Evolutionary conservation across 2,113 vertebrate genomes (phyloP), one percentile per base, ranked within the genome.

Genomic region (Pitta sordida): DNA sequence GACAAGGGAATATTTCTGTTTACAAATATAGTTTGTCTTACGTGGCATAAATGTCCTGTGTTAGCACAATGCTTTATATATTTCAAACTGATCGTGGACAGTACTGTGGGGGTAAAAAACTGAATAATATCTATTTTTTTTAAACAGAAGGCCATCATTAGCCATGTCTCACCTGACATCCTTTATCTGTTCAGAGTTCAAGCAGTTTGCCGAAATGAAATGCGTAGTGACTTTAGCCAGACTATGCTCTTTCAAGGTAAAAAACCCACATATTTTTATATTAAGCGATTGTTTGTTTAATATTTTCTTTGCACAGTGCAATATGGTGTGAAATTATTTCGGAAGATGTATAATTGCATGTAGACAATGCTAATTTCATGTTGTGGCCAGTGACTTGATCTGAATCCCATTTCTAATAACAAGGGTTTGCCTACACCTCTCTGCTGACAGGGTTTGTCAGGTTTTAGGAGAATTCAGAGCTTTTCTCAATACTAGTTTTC

Each of bases 171-270:
- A 76, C 97, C 98, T 13, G 99, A 99, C 79, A 99, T 99, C 94
- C 98, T 99, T 78, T 99, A 99, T 97, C 98, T 99, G 96, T 99
- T 99, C 96, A 98, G 99, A 73, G 99, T 99, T 70, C 99, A 99
- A 97, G 98, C 99, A 8, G 98, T 99, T 91, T 99, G 99, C 96
- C 98, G 97, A 93, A 99, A 99, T 36, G 99, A 99, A 98, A 98
- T 99, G 98, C 98, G 98, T 96, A 99, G 99, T 76, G 99, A 99
- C 98, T 99, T 99, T 98, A 99, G 99, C 97, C 99, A 99, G 96
- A 99, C 99, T 76, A 99, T 99, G 99, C 98, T 99, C 83, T 99
- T 99, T 95, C 98, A 99, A 98, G 99, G 99, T 99, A 97, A 97
- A 97, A 86, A n/a, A 17, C 0, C 0, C 70, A 85, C 27, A 53